These are phyloP conservation scores for Chymomyza amoena DNA, from an alignment of 2,888 invertebrate species.

Conservation along the genomic window DNA sequence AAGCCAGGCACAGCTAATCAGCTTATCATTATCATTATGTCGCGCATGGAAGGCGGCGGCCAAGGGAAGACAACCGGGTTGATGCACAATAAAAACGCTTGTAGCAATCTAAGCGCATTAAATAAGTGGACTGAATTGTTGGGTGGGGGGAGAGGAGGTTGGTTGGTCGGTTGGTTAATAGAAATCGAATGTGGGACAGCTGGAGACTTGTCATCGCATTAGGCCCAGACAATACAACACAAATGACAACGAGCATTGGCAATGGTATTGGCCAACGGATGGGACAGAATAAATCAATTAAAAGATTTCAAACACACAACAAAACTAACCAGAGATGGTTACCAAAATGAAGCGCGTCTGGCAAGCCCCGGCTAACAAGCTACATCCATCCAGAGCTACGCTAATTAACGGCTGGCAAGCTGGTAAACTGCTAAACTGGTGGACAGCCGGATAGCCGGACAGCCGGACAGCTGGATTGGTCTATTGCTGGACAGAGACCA, in stretches of 20 bases:
- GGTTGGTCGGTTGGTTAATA: too few species aligned
- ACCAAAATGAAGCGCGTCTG: neutral
- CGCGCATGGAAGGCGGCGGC: neutral
- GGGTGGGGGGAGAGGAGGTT: too few species aligned
- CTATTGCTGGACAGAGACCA: neutral
- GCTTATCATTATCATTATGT: constrained; percentile 61
- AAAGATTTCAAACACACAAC: constrained; percentile 24
- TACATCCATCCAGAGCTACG: neutral
- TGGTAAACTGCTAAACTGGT: neutral
- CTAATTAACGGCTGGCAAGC: neutral
- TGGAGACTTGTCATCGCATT: neutral
- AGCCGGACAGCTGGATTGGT: too few species aligned
- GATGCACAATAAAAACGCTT: constrained; percentile 25
- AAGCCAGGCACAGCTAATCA: constrained; percentile 48
- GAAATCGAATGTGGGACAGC: neutral
- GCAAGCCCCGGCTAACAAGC: neutral
- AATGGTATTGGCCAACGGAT: neutral
- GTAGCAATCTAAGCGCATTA: constrained; percentile 38
- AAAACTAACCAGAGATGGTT: neutral
- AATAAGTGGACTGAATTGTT: constrained; percentile 27
- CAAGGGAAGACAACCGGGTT: neutral
- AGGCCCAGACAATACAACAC: constrained; percentile 12
- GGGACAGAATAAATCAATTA: constrained; percentile 52
- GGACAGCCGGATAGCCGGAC: too few species aligned
- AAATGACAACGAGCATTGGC: neutral